Evolutionary conservation across 2,797 vertebrate species (phyloP).

Genomic region (Oceanodroma leucorhoa): DNA sequence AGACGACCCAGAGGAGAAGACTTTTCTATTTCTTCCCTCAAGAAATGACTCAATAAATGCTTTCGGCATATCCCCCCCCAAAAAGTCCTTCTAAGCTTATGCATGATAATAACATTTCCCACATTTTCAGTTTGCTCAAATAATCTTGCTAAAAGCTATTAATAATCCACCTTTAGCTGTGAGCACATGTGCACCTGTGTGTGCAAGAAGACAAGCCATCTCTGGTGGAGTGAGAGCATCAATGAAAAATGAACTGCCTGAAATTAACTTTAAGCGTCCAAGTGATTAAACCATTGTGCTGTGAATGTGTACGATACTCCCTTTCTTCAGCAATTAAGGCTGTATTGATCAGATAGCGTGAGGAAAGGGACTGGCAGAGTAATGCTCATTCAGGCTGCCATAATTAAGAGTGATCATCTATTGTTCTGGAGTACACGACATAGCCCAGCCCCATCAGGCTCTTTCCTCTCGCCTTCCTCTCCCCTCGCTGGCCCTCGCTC

Average conservation of each 20-base stretch:
- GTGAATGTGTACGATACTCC: slow-evolving; percentile 38
- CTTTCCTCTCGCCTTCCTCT: slow-evolving; percentile 15
- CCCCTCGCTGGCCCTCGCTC: background rate
- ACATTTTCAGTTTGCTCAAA: slow-evolving; percentile 64
- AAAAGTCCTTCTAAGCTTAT: slow-evolving; percentile 3
- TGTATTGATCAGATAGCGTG: slow-evolving; percentile 62
- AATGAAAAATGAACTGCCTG: slow-evolving; percentile 66
- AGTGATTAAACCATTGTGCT: slow-evolving; percentile 72
- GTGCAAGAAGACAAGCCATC: background rate
- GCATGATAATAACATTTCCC: slow-evolving; percentile 47
- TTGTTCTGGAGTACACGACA: slow-evolving; percentile 49
- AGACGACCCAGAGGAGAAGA: background rate
- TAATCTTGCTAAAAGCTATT: slow-evolving; percentile 71
- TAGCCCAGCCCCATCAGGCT: slow-evolving; percentile 9
- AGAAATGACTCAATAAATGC: slow-evolving; percentile 43
- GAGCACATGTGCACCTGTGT: slow-evolving; percentile 58
- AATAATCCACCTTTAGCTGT: slow-evolving; percentile 63
- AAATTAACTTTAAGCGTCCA: slow-evolving; percentile 61
- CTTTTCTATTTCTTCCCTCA: slow-evolving; percentile 37
- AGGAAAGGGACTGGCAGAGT: slow-evolving; percentile 43
- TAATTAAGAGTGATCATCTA: slow-evolving; percentile 75
- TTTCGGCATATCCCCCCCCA: background rate
- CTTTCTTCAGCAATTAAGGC: slow-evolving; percentile 69
- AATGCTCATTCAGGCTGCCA: slow-evolving; percentile 61
- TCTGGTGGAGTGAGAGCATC: slow-evolving; percentile 21